Evolutionary conservation across 2,888 invertebrate species (phyloP).

Genomic region (Alsophila aescularia): DNA sequence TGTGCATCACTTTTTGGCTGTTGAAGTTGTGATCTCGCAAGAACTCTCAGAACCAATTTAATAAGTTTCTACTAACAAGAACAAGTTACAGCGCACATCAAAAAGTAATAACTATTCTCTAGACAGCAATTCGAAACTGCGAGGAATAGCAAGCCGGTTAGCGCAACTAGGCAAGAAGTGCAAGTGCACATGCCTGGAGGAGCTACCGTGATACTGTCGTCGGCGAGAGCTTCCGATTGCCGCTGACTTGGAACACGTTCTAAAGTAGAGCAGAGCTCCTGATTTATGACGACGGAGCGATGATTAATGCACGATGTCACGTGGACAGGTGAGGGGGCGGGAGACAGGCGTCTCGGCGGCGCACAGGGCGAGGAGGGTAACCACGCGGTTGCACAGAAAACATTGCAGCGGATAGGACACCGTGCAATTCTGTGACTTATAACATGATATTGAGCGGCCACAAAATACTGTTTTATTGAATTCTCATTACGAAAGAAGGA

Average conservation of each 20-base stretch:
- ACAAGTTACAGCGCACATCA: not conserved
- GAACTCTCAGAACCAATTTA: not conserved
- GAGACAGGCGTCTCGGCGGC: not conserved
- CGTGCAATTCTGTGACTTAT: not conserved
- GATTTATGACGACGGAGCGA: constrained; percentile 26
- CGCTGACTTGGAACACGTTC: not conserved
- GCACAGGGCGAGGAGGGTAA: not conserved
- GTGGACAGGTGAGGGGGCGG: constrained; percentile 6
- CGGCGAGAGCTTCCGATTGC: not conserved
- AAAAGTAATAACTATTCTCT: constrained; percentile 4
- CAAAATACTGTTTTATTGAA: too few species aligned
- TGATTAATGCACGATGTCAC: constrained; percentile 35
- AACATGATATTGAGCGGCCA: not conserved
- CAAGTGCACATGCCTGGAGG: not conserved
- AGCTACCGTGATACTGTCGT: too few species aligned
- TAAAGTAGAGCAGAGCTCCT: constrained; percentile 1
- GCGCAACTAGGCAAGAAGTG: constrained; percentile 2
- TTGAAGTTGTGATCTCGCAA: not conserved
- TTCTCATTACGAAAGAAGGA: too few species aligned
- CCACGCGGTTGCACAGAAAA: not conserved
- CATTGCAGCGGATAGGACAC: not conserved
- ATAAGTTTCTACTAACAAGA: constrained; percentile 7
- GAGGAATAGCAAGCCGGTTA: constrained; percentile 6
- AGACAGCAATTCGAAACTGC: constrained; percentile 1
- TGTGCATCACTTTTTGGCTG: not conserved